Conservation (phyloP, 2,888 invertebrate genomes). For the Drosophila mettleri region DNA sequence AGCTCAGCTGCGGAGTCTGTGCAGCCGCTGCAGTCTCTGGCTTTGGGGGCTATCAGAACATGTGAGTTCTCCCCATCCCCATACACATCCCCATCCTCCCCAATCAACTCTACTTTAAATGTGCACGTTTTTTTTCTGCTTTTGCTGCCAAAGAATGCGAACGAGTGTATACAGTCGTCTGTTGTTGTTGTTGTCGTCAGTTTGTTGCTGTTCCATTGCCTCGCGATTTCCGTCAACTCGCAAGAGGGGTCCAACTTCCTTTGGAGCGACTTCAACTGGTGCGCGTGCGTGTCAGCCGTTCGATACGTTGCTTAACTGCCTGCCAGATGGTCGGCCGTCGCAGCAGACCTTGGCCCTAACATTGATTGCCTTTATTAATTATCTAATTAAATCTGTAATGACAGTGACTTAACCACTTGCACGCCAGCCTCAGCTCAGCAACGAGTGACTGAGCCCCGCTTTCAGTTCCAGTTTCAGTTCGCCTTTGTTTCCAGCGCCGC, state of each 20-base stretch:
- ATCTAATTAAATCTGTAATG: constrained; percentile 81
- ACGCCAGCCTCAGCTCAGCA: constrained; percentile 2
- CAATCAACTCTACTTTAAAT: constrained; percentile 71
- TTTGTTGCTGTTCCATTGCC: constrained; percentile 41
- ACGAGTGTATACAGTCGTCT: constrained; percentile 29
- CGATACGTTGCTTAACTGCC: constrained; percentile 34
- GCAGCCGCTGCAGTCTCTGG: background rate
- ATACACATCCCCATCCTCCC: constrained; percentile 60
- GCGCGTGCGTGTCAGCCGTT: constrained; percentile 73
- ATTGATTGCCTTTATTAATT: constrained; percentile 82
- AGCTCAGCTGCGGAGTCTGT: constrained; percentile 28
- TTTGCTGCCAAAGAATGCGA: constrained; percentile 59
- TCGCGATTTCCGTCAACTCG: constrained; percentile 72
- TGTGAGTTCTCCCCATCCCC: constrained; percentile 56
- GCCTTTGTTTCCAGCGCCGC: constrained; percentile 59
- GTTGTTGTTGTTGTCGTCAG: constrained; percentile 37
- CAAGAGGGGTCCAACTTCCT: constrained; percentile 69
- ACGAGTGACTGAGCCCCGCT: background rate
- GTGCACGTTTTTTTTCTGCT: constrained; percentile 53
- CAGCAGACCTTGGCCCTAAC: constrained; percentile 35
- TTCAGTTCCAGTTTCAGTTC: background rate
- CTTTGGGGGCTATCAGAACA: constrained; percentile 28
- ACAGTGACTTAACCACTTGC: constrained; percentile 58
- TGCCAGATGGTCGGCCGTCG: constrained; percentile 63
- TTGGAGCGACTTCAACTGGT: constrained; percentile 47